Evolutionary conservation across 2,888 invertebrate species (phyloP), one percentile per base, ranked within the genome.

Genomic region (Leucoma salicis): DNA sequence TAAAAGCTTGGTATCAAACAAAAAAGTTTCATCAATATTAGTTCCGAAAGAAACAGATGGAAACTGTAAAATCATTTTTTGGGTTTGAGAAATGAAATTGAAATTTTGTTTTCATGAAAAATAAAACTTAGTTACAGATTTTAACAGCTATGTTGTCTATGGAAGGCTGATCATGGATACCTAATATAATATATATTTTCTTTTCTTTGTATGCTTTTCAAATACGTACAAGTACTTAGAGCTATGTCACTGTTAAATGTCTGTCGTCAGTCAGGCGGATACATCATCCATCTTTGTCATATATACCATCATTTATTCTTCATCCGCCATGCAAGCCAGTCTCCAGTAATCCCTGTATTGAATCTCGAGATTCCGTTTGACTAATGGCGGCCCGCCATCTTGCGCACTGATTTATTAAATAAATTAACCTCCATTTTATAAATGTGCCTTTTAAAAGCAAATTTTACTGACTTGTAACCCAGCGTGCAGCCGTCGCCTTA

Each of bases 341-440:
- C 65, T 50, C 51, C 39, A 70, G 74, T 77, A 53, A 73, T 70
- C 75, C 75, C 66, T 57, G 72, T 71, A 74, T 75, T 68, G 71
- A 67, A 68, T 70, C 74, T 68, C 67, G 61, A 62, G 60, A 58
- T 59, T 49, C 60, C 55, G 63, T 73, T 74, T 81, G 82, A 83
- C 71, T 83, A 83, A 86, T 86, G 77, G 76, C 69, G 51, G 59
- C 65, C 66, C 68, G 66, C 64, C 72, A 74, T 70, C 73, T 63
- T 68, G 69, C 71, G 59, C 74, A 70, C 77, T 57, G 84, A 83
- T 84, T 86, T 85, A 86, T 86, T 83, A 77, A 85, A 85, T 82
- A 82, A 84, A 85, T 84, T 82, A 79, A 74, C 74, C 70, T 75
- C 66, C 54, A 43, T 56, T 55, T 79, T 78, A 83, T 75, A 77